Base-by-base conservation (phyloP, 2,113 vertebrate genomes). In the Cebidichthys violaceus region DNA sequence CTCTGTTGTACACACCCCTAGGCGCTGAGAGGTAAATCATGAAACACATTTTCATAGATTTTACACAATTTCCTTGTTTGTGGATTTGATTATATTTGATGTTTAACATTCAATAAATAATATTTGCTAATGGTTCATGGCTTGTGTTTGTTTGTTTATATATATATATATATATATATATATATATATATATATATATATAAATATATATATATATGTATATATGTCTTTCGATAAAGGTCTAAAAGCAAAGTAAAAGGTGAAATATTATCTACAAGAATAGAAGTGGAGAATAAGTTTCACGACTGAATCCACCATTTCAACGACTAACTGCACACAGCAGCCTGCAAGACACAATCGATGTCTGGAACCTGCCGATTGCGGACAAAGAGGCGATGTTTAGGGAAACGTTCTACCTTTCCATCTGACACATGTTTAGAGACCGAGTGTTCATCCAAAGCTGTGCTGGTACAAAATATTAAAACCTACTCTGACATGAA, bases 21-120 rank as follows among this genome's bases (percentile, higher is more conserved):
- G 64, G 81, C 65, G 15, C 15, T 60, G 62, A 59, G 50, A 70
- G 66, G 66, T 62, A 65, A 57, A 81, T 68, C 73, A 82, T 50
- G 62, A 70, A 78, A 64, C 33, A 68, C 65, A 55, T 24, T 9
- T 62, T 83, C 13, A 73, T 47, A 66, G 39, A 65, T 72, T 75
- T 78, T 55, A 39, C 37, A 75, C 43, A n/a, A 70, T 59, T 8
- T 45, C 15, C 41, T 27, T 43, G 14, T 65, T 75, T 18, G 62
- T 17, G 10, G 61, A 57, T 52, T 57, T 62, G 20, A 55, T 57
- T 52, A 4, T 55, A 31, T 45, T 68, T 79, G 29, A 64, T 66
- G 41, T 73, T 61, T 68, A 83, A 1, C 31, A 45, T 35, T 70
- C 50, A 37, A 31, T 29, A 57, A 55, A 35, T 61, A 29, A 59